phyloP scores from a whole-genome alignment of 2,113 vertebrate genomes.

The Epinephelus lanceolatus region DNA sequence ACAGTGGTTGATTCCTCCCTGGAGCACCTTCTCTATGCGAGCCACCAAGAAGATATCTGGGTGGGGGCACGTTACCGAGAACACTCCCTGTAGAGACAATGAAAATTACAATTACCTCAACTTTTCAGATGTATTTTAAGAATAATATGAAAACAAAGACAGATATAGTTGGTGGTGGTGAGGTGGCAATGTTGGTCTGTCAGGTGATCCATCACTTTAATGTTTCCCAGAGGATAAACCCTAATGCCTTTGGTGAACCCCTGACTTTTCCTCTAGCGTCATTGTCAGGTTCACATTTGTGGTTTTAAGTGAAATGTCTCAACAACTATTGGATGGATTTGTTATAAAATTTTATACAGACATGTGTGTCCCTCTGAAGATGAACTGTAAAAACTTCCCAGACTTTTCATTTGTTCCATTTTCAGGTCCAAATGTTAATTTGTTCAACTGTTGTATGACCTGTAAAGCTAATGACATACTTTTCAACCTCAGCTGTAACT shows the following conservation, averaged over 20 bases:
- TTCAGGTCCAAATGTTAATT: neutral
- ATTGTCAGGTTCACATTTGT: too few species aligned
- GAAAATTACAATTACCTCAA: neutral
- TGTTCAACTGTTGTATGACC: neutral
- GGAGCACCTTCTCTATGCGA: constrained; percentile 96
- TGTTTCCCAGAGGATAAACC: too few species aligned
- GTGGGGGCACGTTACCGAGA: constrained; percentile 96
- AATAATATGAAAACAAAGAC: neutral
- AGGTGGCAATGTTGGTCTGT: neutral
- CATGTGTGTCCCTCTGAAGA: too few species aligned
- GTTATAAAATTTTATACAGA: too few species aligned
- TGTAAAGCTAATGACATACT: neutral
- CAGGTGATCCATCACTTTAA: neutral
- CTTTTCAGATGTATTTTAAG: neutral
- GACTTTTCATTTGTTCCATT: neutral
- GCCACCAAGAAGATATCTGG: constrained; percentile 98
- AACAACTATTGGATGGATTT: neutral
- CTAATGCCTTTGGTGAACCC: too few species aligned
- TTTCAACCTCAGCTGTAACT: neutral
- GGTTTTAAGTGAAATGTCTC: neutral
- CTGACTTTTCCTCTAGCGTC: too few species aligned
- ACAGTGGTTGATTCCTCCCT: constrained; percentile 96
- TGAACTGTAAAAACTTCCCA: neutral
- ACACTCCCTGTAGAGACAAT: constrained; percentile 89
- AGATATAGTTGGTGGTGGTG: neutral